A percentile compares a stretch with the other conserved stretches of the same genome.
These are phyloP conservation scores for Chitala chitala DNA, from an alignment of 2,113 vertebrate genomes.

Conservation along the genomic window DNA sequence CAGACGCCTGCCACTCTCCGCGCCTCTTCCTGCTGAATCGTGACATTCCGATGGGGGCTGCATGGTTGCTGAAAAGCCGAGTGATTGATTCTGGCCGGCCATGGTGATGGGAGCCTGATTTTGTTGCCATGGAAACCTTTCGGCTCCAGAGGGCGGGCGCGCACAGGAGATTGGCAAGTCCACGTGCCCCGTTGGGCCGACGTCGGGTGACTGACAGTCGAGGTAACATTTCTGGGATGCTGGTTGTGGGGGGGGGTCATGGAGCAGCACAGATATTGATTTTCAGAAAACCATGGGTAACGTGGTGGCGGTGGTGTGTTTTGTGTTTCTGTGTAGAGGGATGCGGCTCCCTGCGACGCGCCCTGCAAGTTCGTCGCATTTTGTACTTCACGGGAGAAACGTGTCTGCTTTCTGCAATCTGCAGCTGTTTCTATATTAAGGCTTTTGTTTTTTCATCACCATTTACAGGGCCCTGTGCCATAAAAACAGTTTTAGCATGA, in stretches of 20 bases:
- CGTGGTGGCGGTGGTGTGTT: neutral
- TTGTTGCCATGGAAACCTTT: conserved; percentile 29
- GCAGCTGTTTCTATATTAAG: no score
- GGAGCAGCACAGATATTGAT: no score
- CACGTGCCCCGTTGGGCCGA: conserved; percentile 2
- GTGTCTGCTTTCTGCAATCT: no score
- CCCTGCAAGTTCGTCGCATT: no score
- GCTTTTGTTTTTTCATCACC: neutral
- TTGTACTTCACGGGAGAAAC: neutral
- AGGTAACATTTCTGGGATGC: conserved; percentile 6
- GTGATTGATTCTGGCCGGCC: conserved; percentile 10
- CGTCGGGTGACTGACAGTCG: conserved; percentile 17
- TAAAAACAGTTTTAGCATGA: neutral
- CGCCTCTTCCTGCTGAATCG: neutral
- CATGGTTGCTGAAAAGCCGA: conserved; percentile 10
- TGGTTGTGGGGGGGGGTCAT: neutral
- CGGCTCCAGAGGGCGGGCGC: neutral
- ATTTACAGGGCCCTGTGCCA: neutral
- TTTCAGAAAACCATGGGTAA: neutral
- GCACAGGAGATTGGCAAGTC: no score
- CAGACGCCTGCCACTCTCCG: neutral
- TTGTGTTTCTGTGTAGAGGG: neutral
- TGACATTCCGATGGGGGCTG: neutral
- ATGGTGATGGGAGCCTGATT: conserved; percentile 22
- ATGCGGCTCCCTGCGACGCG: no score